These are phyloP conservation scores for Hydra vulgaris DNA, from an alignment of 30 jellyfish, hydroid and myxozoan species.

Conservation along the genomic window DNA sequence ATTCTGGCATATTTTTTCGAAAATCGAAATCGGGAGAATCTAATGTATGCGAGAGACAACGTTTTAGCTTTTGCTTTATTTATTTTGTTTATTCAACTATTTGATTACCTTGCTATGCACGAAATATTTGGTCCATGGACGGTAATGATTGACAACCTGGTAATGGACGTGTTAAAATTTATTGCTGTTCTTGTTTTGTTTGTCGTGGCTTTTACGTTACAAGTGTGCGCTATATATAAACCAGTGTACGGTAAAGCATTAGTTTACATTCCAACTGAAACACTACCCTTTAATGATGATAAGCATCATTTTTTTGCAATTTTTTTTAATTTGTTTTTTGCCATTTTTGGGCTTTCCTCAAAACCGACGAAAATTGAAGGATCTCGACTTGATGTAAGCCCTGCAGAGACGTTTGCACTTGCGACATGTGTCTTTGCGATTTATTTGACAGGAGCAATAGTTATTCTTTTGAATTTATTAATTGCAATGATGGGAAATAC, in stretches of 20 bases:
- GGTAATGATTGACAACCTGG: constrained; percentile 69
- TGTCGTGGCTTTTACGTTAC: constrained; percentile 78
- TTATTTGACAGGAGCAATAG: constrained; percentile 65
- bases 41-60: constrained; percentile 84
- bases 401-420: constrained; percentile 60
- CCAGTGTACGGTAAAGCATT: constrained; percentile 64
- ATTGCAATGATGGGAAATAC: constrained; percentile 97
- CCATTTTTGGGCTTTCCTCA: constrained; percentile 63
- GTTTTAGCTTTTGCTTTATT: constrained; percentile 63
- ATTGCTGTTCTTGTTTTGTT: constrained; percentile 66
- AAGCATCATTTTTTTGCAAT: constrained; percentile 28
- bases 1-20: constrained; percentile 33
- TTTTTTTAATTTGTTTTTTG: constrained; percentile 66
- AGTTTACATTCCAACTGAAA: constrained; percentile 45
- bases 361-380: constrained; percentile 36
- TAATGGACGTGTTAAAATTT: constrained; percentile 67
- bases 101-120: constrained; percentile 76
- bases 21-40: constrained; percentile 50
- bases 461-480: constrained; percentile 67
- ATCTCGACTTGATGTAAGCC: constrained; percentile 44
- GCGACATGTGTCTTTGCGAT: constrained; percentile 62
- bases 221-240: constrained; percentile 63
- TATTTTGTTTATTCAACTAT: constrained; percentile 56
- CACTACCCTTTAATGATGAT: constrained; percentile 17
- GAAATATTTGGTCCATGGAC: constrained; percentile 97